Evolutionary conservation across 2,888 invertebrate species (phyloP).

Genomic region (Trilocha varians): DNA sequence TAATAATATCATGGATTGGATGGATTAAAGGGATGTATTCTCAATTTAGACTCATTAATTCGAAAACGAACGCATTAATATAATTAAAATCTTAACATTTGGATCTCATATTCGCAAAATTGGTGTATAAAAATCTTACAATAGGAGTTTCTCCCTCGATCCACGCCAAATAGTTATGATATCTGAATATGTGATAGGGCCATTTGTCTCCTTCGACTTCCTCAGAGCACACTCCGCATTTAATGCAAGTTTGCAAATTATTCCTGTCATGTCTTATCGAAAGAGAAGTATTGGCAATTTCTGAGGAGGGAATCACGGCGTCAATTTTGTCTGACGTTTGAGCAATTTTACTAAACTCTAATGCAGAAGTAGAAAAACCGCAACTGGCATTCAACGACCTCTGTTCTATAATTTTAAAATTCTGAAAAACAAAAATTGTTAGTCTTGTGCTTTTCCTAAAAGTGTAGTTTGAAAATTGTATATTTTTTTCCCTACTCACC

Average conservation of each 20-base stretch:
- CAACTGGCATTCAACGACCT: not conserved
- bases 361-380: not conserved
- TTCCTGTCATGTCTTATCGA: too few relatives aligned
- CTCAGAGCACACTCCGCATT: slow-evolving; percentile 49
- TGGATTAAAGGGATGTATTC: too few relatives aligned
- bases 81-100: not conserved
- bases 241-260: slow-evolving; percentile 1
- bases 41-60: too few relatives aligned
- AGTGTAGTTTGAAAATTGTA: too few relatives aligned
- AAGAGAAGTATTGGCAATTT: too few relatives aligned
- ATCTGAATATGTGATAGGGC: slow-evolving; percentile 58
- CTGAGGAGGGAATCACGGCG: too few relatives aligned
- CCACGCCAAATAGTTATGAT: slow-evolving; percentile 75
- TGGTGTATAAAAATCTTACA: slow-evolving; percentile 38
- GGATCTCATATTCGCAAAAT: not conserved
- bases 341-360: not conserved
- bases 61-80: too few relatives aligned
- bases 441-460: too few relatives aligned
- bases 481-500: slow-evolving; percentile 1
- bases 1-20: too few relatives aligned
- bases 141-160: slow-evolving; percentile 58
- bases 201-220: slow-evolving; percentile 44
- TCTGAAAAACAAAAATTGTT: not conserved
- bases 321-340: not conserved
- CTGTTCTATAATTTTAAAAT: not conserved